These are phyloP conservation scores for Bombyx mori DNA, from an alignment of 1,140 invertebrate species.

Conservation along the genomic window DNA sequence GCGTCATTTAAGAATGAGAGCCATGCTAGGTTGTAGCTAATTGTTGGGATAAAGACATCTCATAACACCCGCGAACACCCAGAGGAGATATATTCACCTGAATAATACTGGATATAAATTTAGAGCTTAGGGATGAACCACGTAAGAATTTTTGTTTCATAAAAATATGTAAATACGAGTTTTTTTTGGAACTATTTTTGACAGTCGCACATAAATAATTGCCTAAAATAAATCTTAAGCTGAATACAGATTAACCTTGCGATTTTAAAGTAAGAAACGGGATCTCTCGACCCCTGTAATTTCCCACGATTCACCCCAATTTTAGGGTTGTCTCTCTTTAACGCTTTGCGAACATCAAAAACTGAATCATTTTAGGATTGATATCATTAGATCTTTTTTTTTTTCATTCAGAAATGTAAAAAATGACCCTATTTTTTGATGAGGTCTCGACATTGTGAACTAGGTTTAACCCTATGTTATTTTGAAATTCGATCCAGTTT, in stretches of 20 bases:
- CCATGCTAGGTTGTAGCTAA: too few relatives aligned
- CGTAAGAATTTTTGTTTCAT: too few relatives aligned
- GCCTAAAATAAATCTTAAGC: constrained; percentile 16
- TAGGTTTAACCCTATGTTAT: constrained; percentile 1
- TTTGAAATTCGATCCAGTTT: background rate
- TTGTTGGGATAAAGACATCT: too few relatives aligned
- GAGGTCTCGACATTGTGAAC: constrained; percentile 51
- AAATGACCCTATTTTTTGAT: constrained; percentile 57
- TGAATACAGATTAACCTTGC: constrained; percentile 54
- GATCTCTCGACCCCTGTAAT: constrained; percentile 31
- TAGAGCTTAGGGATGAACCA: too few relatives aligned
- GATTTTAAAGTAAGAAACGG: constrained; percentile 20
- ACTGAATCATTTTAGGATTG: constrained; percentile 57
- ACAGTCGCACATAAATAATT: background rate
- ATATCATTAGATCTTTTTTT: constrained; percentile 40
- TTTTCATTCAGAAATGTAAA: constrained; percentile 17
- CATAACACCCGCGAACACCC: too few relatives aligned
- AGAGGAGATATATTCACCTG: too few relatives aligned
- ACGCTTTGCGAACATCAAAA: constrained; percentile 32
- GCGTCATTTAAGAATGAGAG: too few relatives aligned
- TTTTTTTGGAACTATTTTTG: too few relatives aligned
- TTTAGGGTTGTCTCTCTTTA: constrained; percentile 52
- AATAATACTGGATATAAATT: too few relatives aligned
- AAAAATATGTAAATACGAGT: too few relatives aligned
- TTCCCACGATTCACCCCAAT: constrained; percentile 64